Evolutionary conservation across 2,113 vertebrate genomes (phyloP).

Genomic region (Ailurus styani): DNA sequence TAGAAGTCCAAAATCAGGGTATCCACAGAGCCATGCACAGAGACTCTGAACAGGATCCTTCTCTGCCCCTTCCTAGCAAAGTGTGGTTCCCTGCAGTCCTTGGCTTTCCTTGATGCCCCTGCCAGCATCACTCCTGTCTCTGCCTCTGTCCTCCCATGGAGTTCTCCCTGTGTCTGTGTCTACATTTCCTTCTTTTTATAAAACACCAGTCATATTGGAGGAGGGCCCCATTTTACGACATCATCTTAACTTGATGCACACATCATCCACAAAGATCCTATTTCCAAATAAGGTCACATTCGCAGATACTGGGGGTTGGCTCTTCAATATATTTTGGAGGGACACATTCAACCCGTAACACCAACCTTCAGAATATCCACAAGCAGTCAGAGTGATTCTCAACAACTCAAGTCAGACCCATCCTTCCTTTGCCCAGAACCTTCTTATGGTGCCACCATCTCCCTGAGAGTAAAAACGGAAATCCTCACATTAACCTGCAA

Average conservation of each 20-base stretch:
- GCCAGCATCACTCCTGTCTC: not conserved
- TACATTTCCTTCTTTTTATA: not conserved
- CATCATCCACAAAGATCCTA: not conserved
- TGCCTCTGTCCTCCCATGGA: not conserved
- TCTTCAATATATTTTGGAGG: not conserved
- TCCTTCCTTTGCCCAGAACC: not conserved
- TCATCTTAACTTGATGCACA: not conserved
- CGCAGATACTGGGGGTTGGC: not conserved
- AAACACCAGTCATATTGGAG: not conserved
- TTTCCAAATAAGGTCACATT: not conserved
- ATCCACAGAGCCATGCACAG: not conserved
- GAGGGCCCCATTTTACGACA: not conserved
- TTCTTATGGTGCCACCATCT: not conserved
- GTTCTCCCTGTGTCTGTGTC: not conserved
- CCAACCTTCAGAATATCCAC: not conserved
- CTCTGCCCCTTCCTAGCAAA: not conserved
- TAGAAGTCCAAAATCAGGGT: not conserved
- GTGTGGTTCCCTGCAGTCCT: not conserved
- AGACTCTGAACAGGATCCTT: not conserved
- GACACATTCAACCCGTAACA: not conserved
- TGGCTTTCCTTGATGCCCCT: not conserved
- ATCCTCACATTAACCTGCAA: not conserved
- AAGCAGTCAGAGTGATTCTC: not conserved
- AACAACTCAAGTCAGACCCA: not conserved
- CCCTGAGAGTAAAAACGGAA: not conserved